phyloP scores from a whole-genome alignment of 2,113 vertebrate species.

The Tachuris rubrigastra region DNA sequence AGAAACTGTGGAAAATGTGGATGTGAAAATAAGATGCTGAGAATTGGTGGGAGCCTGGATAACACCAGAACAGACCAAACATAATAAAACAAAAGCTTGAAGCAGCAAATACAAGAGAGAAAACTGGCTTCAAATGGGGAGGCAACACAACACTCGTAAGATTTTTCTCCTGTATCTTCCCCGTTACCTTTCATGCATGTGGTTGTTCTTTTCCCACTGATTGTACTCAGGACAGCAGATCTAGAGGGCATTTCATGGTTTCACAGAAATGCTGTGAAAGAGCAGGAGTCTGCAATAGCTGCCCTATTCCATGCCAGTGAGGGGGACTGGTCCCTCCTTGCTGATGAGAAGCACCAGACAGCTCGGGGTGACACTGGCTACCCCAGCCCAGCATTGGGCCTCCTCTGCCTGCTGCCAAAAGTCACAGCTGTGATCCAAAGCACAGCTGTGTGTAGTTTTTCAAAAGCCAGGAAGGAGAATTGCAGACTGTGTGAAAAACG shows the following conservation, averaged over 20 bases:
- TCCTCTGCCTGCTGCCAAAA: not conserved
- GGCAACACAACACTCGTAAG: not conserved
- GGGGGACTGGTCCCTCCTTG: not conserved
- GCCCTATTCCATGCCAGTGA: too few species aligned
- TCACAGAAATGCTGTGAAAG: not conserved
- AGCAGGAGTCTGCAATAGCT: accelerated
- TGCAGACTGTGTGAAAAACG: constrained; percentile 46
- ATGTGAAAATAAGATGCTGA: constrained; percentile 18
- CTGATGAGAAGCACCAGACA: accelerated
- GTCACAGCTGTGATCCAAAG: constrained; percentile 14
- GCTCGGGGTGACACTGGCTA: not conserved
- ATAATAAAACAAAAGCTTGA: not conserved
- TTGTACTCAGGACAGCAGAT: not conserved
- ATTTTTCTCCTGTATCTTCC: not conserved
- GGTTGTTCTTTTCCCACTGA: not conserved
- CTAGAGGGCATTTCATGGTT: not conserved
- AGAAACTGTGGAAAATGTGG: not conserved
- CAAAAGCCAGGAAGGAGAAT: constrained; percentile 19
- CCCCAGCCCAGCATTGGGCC: not conserved
- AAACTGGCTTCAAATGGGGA: not conserved
- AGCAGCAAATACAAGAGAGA: not conserved
- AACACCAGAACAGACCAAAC: not conserved
- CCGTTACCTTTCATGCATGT: not conserved
- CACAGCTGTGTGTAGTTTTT: not conserved
- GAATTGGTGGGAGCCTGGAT: not conserved